Base-by-base conservation (phyloP, 2,797 vertebrate species). In the Falco columbarius region DNA sequence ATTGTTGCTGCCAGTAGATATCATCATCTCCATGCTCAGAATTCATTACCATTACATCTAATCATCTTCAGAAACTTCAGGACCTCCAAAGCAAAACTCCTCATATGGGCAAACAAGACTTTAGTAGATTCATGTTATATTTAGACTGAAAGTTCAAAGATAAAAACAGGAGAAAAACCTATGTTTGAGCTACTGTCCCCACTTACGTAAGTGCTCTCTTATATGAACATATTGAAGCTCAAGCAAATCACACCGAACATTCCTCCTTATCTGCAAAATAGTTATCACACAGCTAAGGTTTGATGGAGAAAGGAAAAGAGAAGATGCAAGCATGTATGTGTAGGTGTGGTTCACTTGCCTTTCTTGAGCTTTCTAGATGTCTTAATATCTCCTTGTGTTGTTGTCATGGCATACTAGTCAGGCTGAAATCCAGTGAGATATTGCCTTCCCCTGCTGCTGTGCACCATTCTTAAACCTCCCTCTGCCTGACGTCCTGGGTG, bases 1-100 rank as follows among this genome's bases (percentile, higher is more conserved):
- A 96, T 93, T 94, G 65, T 96, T 97, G 65, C 89, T 97, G 89
- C 67, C 75, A 96, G 93, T 91, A 97, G 93, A 55, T 27, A 90
- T 90, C 92, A 84, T 96, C 30, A 58, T 92, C 75, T 93, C 80
- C 23, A 6, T 94, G 92, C 90, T 94, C 47, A 65, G 93, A 96
- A 95, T 94, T 92, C 90, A 81, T 95, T 93, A 94, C 44, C 24
- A 36, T 56, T 94, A 11, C 30, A 55, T 92, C 70, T 94, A 88
- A 84, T 85, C 54, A 88, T 93, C 83, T 84, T 90, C 75, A 94
- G 72, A 93, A 88, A 92, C 83, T 84, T 90, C 79, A 94, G 72
- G 92, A 86, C 73, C 36, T 84, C 77, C 86, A 90, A 86, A 95
- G 59, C 66, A 92, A 90, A 90, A 82, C 52, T 93, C 44, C 68